Conservation (phyloP, 2,797 vertebrate genomes). For the Silurus aristotelis region DNA sequence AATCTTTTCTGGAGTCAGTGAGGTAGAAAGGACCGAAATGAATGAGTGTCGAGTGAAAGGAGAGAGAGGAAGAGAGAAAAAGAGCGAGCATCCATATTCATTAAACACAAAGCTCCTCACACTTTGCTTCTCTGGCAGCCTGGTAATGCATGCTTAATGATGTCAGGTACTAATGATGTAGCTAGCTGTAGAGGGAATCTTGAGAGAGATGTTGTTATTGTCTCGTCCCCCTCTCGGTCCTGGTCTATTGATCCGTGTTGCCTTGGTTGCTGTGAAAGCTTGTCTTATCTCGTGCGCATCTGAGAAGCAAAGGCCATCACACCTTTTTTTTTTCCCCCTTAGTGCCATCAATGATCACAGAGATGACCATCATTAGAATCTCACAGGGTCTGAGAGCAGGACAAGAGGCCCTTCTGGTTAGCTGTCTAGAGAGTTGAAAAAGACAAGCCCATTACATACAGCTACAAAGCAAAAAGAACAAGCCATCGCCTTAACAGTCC, state of each 20-base stretch:
- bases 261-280: conserved; percentile 63
- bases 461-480: not conserved
- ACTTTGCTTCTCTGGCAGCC: conserved; percentile 62
- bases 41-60: conserved; percentile 64
- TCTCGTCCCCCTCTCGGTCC: conserved; percentile 52
- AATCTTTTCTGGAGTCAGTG: conserved; percentile 75
- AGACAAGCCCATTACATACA: conserved; percentile 28
- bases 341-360: conserved; percentile 49
- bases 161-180: conserved; percentile 57
- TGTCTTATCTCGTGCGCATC: conserved; percentile 67
- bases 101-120: conserved; percentile 75
- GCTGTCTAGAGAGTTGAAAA: conserved; percentile 16
- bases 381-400: conserved; percentile 34
- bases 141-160: conserved; percentile 61
- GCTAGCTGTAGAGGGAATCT: conserved; percentile 32
- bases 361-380: conserved; percentile 50
- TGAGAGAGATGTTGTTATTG: conserved; percentile 40
- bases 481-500: not conserved
- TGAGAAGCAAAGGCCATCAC: conserved; percentile 57
- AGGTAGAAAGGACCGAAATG: conserved; percentile 79
- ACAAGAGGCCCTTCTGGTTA: conserved; percentile 26
- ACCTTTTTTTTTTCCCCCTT: conserved; percentile 41
- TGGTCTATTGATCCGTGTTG: conserved; percentile 71
- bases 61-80: conserved; percentile 51
- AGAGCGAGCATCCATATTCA: conserved; percentile 76